These are phyloP conservation scores for Caloenas nicobarica DNA, from an alignment of 2,113 vertebrate genomes.

Conservation along the genomic window DNA sequence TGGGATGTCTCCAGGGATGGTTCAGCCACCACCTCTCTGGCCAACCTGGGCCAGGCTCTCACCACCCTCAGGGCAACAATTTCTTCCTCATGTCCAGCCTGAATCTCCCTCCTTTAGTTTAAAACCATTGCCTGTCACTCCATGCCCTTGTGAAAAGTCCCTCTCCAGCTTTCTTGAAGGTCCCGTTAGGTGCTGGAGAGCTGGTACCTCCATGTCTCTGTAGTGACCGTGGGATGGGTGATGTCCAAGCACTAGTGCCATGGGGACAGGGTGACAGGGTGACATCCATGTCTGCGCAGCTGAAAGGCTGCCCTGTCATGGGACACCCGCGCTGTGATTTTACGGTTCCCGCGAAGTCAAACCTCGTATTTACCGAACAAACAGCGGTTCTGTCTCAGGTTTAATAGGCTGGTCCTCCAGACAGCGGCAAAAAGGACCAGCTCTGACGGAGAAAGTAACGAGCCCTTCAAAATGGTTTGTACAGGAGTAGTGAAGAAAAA, in stretches of 20 bases:
- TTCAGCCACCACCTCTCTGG: too few species aligned
- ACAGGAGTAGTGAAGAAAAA: background rate
- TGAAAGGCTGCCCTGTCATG: background rate
- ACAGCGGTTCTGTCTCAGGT: conserved; percentile 43
- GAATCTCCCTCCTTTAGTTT: too few species aligned
- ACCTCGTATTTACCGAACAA: background rate
- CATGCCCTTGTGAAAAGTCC: too few species aligned
- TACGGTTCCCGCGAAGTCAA: background rate
- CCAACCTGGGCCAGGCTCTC: too few species aligned
- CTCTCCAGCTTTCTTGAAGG: too few species aligned
- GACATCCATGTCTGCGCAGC: background rate
- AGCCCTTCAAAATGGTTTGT: conserved; percentile 14
- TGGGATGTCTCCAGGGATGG: too few species aligned
- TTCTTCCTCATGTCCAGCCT: too few species aligned
- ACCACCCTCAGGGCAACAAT: too few species aligned
- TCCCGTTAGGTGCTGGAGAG: too few species aligned
- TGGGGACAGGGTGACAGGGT: background rate
- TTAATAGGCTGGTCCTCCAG: conserved; percentile 34
- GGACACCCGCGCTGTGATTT: background rate
- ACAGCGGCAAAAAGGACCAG: conserved; percentile 27
- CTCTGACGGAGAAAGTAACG: conserved; percentile 25
- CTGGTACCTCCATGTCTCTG: too few species aligned
- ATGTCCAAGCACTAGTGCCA: background rate
- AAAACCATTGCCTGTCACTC: too few species aligned
- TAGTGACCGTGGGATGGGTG: background rate